Percentiles rank a stretch among this genome's conserved stretches.
Conservation (phyloP, 2,797 vertebrate genomes). For the Enteromius argenteus region DNA sequence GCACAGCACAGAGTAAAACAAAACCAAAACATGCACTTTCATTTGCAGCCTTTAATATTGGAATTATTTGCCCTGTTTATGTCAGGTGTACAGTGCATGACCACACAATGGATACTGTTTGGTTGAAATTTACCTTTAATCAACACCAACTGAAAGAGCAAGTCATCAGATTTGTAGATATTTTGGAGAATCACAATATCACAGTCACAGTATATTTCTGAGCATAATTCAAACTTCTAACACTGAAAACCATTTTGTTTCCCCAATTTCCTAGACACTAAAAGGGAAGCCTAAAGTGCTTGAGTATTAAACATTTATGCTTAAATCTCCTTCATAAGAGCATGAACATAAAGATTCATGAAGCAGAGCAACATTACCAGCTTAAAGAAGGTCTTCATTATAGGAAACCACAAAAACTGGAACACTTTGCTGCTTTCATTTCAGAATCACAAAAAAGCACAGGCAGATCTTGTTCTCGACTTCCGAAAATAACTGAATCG, state of each 20-base stretch:
- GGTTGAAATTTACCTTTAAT: constrained; percentile 28
- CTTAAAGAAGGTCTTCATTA: background rate
- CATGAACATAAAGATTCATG: background rate
- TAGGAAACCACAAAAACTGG: background rate
- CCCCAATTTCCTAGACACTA: background rate
- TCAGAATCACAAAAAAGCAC: background rate
- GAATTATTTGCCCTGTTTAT: background rate
- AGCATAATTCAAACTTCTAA: background rate
- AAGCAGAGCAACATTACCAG: constrained; percentile 2
- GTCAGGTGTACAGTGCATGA: constrained; percentile 1
- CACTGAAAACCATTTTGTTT: background rate
- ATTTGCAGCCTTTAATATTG: background rate
- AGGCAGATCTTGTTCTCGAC: background rate
- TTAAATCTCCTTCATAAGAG: background rate
- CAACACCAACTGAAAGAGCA: background rate
- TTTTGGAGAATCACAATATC: background rate
- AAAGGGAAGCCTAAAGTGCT: background rate
- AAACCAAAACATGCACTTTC: background rate
- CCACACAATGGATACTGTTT: constrained; percentile 5
- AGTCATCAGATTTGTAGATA: background rate
- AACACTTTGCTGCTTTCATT: background rate
- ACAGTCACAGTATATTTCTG: background rate
- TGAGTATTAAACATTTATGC: background rate
- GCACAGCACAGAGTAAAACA: background rate
- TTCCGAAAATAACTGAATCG: background rate